Evolutionary conservation across 30 jellyfish, hydroid and myxozoan genomes (phyloP), one percentile per base, ranked within the genome.

Genomic region (Hydractinia echinata): DNA sequence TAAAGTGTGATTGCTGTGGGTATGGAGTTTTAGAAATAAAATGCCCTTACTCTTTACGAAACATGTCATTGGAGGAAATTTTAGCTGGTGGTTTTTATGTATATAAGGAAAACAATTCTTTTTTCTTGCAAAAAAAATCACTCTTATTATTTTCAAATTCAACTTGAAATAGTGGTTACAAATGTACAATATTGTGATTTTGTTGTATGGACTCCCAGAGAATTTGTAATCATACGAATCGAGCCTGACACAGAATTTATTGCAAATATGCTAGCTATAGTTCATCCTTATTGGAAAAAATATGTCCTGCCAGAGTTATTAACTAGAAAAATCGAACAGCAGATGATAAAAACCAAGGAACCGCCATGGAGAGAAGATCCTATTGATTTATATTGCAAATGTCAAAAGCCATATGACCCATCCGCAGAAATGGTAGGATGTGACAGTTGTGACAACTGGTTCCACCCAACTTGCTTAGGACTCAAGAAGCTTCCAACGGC

Each of bases 11-110:
- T 48, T 72, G 81, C 49, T 72, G 81, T 72, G 54, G 61, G 58
- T 54, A 72, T 72, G 81, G 81, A 5, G 81, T 72, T 18, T 8
- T 72, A 13, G 81, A 18, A 48, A 48, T 72, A n/a, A 72, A 72
- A 72, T 72, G 69, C 69, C 81, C 81, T 20, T 72, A 19, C 54
- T 18, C 7, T 18, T 18, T 72, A 72, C 19, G 55, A 19, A 54
- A 72, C 81, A 72, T 3, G 10, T 72, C 81, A 10, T 72, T 72
- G 81, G 50, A 19, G 15, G 81, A 72, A 11, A 72, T 72, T 20
- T 7, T 72, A 7, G 50, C 30, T 20, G 72, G 50, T 49, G 16
- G 16, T 72, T 72, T 72, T 72, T 20, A 20, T 51, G 51, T 72
- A 60, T 21, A 20, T 21, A 19, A 49, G 16, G 55, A 20, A 72